Percentiles rank a stretch among this genome's conserved stretches.
phyloP scores from a whole-genome alignment of 2,888 invertebrate species.

The Amitus sp. region DNA sequence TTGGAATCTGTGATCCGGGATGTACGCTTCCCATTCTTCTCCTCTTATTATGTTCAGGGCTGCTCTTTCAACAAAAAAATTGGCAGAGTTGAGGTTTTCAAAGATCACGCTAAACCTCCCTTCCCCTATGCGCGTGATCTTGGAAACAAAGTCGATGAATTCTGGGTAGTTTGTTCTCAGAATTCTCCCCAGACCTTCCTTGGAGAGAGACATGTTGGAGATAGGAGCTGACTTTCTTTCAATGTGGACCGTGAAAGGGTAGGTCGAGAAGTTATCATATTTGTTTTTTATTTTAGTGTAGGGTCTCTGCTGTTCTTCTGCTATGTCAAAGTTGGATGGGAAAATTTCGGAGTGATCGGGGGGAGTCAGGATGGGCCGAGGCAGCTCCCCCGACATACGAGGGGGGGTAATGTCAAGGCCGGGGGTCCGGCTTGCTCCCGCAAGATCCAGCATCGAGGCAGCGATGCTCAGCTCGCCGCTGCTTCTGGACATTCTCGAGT shows the following conservation, averaged over 20 bases:
- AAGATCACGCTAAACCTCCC: not conserved
- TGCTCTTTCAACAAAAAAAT: not conserved
- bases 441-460: no score
- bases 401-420: no score
- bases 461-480: no score
- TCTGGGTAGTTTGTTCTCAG: not conserved
- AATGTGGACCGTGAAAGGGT: not conserved
- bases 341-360: no score
- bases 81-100: not conserved
- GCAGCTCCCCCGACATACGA: no score
- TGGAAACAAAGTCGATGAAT: not conserved
- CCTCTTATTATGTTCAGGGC: not conserved
- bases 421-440: no score
- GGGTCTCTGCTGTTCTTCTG: no score
- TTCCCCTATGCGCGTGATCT: not conserved
- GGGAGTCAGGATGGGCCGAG: no score
- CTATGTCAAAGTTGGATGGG: no score
- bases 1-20: not conserved
- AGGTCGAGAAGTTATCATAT: no score
- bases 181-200: not conserved
- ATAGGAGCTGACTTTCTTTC: not conserved
- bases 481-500: no score
- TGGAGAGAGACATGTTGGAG: not conserved
- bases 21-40: not conserved
- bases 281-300: no score